phyloP scores from a whole-genome alignment of 2,113 vertebrate species.

The Alligator mississippiensis region DNA sequence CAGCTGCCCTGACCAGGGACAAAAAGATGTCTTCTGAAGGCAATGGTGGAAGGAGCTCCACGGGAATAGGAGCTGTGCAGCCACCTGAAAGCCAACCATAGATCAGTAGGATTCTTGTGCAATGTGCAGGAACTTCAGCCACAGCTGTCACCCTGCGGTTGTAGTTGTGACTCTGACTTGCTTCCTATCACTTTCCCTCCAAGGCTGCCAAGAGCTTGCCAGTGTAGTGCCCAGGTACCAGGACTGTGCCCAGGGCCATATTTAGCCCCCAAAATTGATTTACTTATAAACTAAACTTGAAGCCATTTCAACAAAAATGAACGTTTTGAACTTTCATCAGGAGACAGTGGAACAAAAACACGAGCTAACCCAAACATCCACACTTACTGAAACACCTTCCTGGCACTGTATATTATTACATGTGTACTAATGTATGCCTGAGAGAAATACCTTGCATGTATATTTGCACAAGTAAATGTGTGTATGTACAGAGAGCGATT shows the following conservation, averaged over 20 bases:
- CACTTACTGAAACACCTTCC: not conserved
- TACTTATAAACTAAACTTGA: constrained; percentile 5
- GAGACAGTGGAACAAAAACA: constrained; percentile 53
- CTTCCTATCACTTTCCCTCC: not conserved
- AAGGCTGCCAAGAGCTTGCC: fast-evolving
- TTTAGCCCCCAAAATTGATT: constrained; percentile 26
- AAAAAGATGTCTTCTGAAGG: not conserved
- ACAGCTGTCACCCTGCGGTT: not conserved
- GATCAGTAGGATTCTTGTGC: not conserved
- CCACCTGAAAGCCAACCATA: not conserved
- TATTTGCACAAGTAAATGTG: constrained; percentile 22
- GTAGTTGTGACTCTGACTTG: not conserved
- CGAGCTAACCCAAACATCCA: not conserved
- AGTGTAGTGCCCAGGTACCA: fast-evolving
- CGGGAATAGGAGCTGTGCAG: not conserved
- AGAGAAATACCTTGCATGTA: constrained; percentile 24
- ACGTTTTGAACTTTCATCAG: constrained; percentile 17
- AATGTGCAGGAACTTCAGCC: not conserved
- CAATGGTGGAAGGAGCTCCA: not conserved
- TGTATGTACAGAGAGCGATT: not conserved
- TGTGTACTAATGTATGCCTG: not conserved
- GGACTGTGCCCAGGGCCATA: not conserved
- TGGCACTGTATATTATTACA: constrained; percentile 52
- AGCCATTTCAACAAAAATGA: constrained; percentile 2
- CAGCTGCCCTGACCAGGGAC: not conserved